Evolutionary conservation across 2,888 invertebrate genomes (phyloP), one percentile per base, ranked within the genome.

Genomic region (Leistus spinibarbis): DNA sequence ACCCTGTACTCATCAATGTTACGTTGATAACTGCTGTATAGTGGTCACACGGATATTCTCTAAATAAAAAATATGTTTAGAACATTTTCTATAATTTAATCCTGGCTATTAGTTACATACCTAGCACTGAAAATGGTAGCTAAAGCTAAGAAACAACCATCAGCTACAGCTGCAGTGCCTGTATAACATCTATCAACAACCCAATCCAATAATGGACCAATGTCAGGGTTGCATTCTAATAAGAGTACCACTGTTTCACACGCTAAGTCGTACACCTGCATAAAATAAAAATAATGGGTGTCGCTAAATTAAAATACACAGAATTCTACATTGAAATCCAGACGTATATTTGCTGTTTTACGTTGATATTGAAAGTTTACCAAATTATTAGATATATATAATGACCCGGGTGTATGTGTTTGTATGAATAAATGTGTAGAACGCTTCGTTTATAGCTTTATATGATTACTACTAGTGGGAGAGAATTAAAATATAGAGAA

Each of bases 11-110:
- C 89, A 99, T 92, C 63, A 99, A 89, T 0, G 99, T 98, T 54
- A 99, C 95, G 84, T 98, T 99, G 83, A 99, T 96, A 81, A 99
- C 95, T 1, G 98, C 97, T 54, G 97, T 97, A 85, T 98, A 98
- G 87, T 98, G 97, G 86, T 98, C 98, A 84, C 97, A 98, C 1
- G 98, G 97, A 87, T 98, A 97, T 86, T 98, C 98, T 82, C 97
- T 96, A 85, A 7, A 86, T 85, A 80, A 77, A 77, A 40, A 62
- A 27, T 72, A 54, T 70, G 2, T 2, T 54, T 19, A 22, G 0
- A 71, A 76, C 54, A 60, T 17, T 68, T 54, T 4, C 56, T n/a
- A 20, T 3, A 27, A 13, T n/a, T 10, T 10, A 3, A 3, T 23
- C 40, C 16, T 20, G 19, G 7, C 9, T 57, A 10, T n/a, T 10